Evolutionary conservation across 2,113 vertebrate genomes (phyloP).

Genomic region (Gorsachius goisagi): DNA sequence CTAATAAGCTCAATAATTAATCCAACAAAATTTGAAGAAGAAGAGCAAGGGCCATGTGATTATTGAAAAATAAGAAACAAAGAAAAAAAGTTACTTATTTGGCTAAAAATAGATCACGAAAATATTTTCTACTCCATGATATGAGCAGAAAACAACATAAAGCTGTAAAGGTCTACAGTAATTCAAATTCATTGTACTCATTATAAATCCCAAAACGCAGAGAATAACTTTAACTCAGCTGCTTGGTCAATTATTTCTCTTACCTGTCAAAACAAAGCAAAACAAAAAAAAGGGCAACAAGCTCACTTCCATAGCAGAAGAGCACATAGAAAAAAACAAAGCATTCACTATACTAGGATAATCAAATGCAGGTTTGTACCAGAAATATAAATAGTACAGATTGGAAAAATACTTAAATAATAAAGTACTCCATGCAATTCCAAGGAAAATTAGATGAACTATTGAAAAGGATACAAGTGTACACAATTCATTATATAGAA

Average conservation of each 20-base stretch:
- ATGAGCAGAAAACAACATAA: background rate
- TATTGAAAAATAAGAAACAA: background rate
- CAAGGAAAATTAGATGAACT: conserved; percentile 27
- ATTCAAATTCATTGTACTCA: background rate
- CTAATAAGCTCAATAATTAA: background rate
- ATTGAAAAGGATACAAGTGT: background rate
- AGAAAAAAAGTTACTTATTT: background rate
- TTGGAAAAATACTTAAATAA: conserved; percentile 4
- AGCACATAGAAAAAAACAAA: background rate
- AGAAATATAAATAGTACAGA: background rate
- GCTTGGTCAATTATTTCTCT: background rate
- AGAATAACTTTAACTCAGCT: background rate
- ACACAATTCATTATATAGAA: conserved; percentile 18
- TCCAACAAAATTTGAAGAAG: background rate
- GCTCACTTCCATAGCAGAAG: background rate
- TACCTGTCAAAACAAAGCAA: background rate
- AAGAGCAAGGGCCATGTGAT: background rate
- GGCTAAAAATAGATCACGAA: background rate
- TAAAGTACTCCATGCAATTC: conserved; percentile 13
- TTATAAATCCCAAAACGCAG: background rate
- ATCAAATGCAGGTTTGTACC: conserved; percentile 1
- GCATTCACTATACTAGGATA: background rate
- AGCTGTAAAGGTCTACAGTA: background rate
- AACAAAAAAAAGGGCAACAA: background rate
- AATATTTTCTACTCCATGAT: background rate